Evolutionary conservation across 2,113 vertebrate genomes (phyloP), one percentile per base, ranked within the genome.

Genomic region (Vulpes vulpes): DNA sequence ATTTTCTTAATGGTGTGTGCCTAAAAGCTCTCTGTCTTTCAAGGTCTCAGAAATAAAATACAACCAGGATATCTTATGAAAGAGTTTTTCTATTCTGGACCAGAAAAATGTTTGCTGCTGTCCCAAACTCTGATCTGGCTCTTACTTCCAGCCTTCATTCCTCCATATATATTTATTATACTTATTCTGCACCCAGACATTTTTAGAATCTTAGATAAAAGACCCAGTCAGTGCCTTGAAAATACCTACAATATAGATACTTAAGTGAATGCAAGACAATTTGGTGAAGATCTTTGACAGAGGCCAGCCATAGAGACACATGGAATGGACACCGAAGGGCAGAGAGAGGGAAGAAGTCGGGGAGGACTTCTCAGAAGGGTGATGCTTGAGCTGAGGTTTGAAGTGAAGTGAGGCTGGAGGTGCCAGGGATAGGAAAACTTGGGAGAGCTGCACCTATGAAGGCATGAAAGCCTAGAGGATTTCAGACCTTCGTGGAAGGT

Each of bases 21-120:
- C 62, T 89, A 25, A 71, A 89, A 84, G 8, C 64, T 62, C 12
- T 64, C 27, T 88, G 49, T 83, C 71, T 51, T 57, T 84, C 12
- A 67, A 65, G 95, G 25, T 89, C 14, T 94, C 57, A 43, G 55
- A 85, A 92, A 51, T 64, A 78, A 91, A 97, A 64, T n/a, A 85
- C 57, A 67, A 32, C 19, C 38, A 88, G 62, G 14, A 8, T 76
- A 59, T 81, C 35, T 76, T 59, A 53, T 53, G 35, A 88, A 23
- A 71, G 11, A 74, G 23, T 89, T 89, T 84, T 51, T 11, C 12
- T 83, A 22, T 27, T 35, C 57, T 83, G 43, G 43, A 73, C 62
- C 38, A 53, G 71, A 84, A 94, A 73, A 74, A 49, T 55, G 11
- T 79, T 65, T 79, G 15, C 62, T 22, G 57, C 11, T 79, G 30